These are phyloP conservation scores for Parazoanthus atlanticus DNA, from an alignment of 92 coral and sea anemone genomes.

Conservation along the genomic window DNA sequence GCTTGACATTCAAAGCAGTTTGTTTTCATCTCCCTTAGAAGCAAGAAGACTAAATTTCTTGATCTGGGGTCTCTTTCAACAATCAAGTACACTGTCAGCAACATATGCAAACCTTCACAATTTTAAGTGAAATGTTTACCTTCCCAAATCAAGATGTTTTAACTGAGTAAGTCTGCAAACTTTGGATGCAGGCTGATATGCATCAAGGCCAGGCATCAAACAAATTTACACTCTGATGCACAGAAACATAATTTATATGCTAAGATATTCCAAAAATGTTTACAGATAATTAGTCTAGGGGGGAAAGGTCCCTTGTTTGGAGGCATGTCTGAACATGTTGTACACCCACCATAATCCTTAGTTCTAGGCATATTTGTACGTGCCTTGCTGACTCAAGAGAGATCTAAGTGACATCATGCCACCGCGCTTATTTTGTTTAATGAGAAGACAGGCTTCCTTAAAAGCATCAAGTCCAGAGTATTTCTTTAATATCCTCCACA, in stretches of 20 bases:
- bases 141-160: neutral
- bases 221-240: neutral
- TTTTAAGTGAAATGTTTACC: no score
- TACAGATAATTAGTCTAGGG: neutral
- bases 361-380: no score
- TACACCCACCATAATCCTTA: neutral
- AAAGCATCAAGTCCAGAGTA: neutral
- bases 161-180: neutral
- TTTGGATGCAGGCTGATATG: neutral
- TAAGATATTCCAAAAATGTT: neutral
- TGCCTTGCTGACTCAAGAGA: neutral
- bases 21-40: neutral
- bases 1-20: neutral
- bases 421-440: neutral
- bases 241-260: neutral
- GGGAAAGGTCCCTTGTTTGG: neutral
- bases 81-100: neutral
- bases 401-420: neutral
- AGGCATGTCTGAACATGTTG: neutral
- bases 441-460: neutral
- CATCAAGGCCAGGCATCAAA: neutral
- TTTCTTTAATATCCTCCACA: neutral
- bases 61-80: neutral
- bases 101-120: neutral
- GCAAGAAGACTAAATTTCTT: neutral